phyloP scores from a whole-genome alignment of 2,888 invertebrate genomes.

The Drosophila birchii region DNA sequence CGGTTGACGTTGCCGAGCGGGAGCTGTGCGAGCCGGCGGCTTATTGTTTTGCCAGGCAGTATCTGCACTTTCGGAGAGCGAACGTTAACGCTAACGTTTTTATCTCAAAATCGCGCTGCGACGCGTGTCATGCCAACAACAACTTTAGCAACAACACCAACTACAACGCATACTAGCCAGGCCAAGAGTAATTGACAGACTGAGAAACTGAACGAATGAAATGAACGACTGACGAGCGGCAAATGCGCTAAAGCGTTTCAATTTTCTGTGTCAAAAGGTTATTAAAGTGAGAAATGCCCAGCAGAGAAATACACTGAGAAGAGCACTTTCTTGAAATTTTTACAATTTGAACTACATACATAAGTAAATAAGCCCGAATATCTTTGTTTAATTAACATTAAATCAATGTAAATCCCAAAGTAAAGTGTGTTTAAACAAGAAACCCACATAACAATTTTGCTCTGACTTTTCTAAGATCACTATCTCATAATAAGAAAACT shows the following conservation, averaged over 20 bases:
- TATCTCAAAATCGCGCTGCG: slow-evolving; percentile 60
- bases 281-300: slow-evolving; percentile 67
- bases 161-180: slow-evolving; percentile 33
- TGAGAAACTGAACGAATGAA: slow-evolving; percentile 19
- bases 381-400: not conserved
- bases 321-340: not conserved
- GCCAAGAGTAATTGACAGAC: slow-evolving; percentile 22
- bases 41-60: slow-evolving; percentile 28
- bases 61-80: slow-evolving; percentile 41
- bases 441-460: too few relatives aligned
- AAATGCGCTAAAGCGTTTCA: slow-evolving; percentile 73
- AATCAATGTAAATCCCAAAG: not conserved
- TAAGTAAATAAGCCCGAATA: not conserved
- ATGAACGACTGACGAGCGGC: slow-evolving; percentile 29
- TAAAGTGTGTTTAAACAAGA: not conserved
- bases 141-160: slow-evolving; percentile 21
- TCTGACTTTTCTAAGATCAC: too few relatives aligned
- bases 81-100: slow-evolving; percentile 52
- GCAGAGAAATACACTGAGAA: slow-evolving; percentile 17
- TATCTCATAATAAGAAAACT: not conserved
- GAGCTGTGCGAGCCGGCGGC: slow-evolving; percentile 37
- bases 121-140: slow-evolving; percentile 61
- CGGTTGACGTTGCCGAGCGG: slow-evolving; percentile 47
- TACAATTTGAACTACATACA: not conserved
- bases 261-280: slow-evolving; percentile 76